Base-by-base conservation (phyloP, 2,888 invertebrate genomes). In the Brachycybe producta region DNA sequence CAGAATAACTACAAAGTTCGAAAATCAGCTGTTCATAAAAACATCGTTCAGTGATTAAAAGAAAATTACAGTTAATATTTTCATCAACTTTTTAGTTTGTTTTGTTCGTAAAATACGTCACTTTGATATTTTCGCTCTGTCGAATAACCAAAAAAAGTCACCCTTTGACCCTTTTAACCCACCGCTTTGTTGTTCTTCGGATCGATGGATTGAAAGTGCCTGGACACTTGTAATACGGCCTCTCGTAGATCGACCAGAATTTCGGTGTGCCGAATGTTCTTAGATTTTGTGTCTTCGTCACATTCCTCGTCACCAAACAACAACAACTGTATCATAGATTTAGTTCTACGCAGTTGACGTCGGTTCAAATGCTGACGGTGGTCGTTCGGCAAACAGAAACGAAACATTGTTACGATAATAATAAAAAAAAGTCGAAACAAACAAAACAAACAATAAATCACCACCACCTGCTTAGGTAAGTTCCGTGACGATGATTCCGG, bases 211-310 rank as follows among this genome's bases (percentile, higher is more conserved):
- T 94, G 78, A 69, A 98, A 98, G 71, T 98, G 95, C 27, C 94
- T 75, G 21, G 91, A 88, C 55, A 86, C 80, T 70, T 88, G 94
- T 49, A 94, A 72, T 59, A 97, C 91, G 27, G 94, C 87, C 71
- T 98, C 95, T 58, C 95, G 76, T 47, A 98, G 74, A 71, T 97
- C 95, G n/a, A 98, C 94, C 57, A 98, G 73, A 62, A 97, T 83
- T 74, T 98, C 97, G 60, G 98, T 98, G 72, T 97, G 97, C 55
- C 86, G 81, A 46, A 98, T 88, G 72, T 98, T 98, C 69, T 98
- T 98, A 54, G 84, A 87, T 65, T 92, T 84, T 13, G 84, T 73
- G 66, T 86, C 85, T 59, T 90, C 87, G 62, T 80, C 79, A 54
- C 75, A 78, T 55, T 73, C 75, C 55, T 81, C 80, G 64, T 82